A percentile compares a stretch with the other conserved stretches of the same genome.
phyloP scores from a whole-genome alignment of 2,888 invertebrate genomes.

The Drosophila silvestris region DNA sequence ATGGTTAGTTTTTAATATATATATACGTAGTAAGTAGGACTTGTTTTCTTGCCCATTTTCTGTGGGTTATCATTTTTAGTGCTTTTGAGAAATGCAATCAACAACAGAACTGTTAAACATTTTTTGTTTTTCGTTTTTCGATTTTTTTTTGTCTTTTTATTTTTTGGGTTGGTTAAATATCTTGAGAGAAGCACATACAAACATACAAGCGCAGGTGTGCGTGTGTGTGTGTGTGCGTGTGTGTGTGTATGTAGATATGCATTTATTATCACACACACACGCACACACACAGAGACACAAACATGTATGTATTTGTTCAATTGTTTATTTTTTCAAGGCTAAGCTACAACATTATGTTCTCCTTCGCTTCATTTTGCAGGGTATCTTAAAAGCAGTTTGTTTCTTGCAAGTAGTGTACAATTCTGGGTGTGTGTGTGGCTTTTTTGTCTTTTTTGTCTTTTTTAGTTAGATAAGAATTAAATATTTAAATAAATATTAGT shows the following conservation, averaged over 20 bases:
- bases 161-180: conserved; percentile 47
- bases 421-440: conserved; percentile 21
- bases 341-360: conserved; percentile 49
- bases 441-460: conserved; percentile 41
- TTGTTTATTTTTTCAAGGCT: conserved; percentile 21
- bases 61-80: conserved; percentile 46
- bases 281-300: not conserved
- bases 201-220: conserved; percentile 1
- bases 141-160: conserved; percentile 7
- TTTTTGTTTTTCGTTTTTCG: conserved; percentile 13
- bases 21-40: conserved; percentile 49
- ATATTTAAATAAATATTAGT: conserved; percentile 72
- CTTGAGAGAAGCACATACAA: conserved; percentile 52
- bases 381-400: conserved; percentile 38
- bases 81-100: conserved; percentile 61
- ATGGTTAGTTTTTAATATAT: conserved; percentile 31
- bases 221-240: conserved; percentile 1
- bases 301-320: conserved; percentile 9
- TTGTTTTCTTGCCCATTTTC: conserved; percentile 34
- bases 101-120: conserved; percentile 59
- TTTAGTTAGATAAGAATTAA: conserved; percentile 60
- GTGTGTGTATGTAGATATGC: conserved; percentile 13
- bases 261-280: conserved; percentile 14
- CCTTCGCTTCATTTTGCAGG: conserved; percentile 8
- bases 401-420: conserved; percentile 20